Evolutionary conservation across 1,140 invertebrate species (phyloP).

Genomic region (Temnothorax nylanderi): DNA sequence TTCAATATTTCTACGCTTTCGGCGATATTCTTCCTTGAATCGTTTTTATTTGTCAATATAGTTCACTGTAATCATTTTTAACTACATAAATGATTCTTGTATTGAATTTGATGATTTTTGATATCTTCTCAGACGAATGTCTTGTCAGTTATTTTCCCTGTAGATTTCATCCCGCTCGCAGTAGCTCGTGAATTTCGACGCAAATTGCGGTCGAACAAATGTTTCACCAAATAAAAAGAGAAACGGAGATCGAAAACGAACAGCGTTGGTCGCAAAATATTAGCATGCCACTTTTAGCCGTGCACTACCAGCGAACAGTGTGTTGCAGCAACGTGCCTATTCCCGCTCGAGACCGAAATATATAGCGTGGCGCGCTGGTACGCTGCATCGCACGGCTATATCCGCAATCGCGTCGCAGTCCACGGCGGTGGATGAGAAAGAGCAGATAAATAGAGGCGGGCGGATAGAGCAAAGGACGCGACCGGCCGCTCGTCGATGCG

Average conservation of each 20-base stretch:
- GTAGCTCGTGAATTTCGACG: constrained; percentile 54
- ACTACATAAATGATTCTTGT: neutral
- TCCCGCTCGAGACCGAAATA: constrained; percentile 67
- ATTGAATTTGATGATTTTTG: neutral
- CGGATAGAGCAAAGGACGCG: constrained; percentile 41
- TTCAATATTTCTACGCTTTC: neutral
- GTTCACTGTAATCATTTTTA: neutral
- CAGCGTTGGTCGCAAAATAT: constrained; percentile 73
- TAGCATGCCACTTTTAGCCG: constrained; percentile 64
- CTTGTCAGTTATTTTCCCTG: neutral
- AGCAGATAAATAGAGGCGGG: constrained; percentile 58
- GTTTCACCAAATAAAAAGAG: constrained; percentile 50
- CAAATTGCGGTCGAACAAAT: neutral
- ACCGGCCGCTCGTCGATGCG: constrained; percentile 63
- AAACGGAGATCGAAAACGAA: constrained; percentile 42
- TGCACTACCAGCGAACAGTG: constrained; percentile 71
- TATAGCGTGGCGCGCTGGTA: constrained; percentile 36
- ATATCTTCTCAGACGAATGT: neutral
- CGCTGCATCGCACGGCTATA: constrained; percentile 59
- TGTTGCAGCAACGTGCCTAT: constrained; percentile 50
- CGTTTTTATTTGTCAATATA: neutral
- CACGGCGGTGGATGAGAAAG: constrained; percentile 46
- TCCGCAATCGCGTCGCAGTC: constrained; percentile 65
- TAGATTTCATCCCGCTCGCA: constrained; percentile 65
- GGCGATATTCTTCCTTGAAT: neutral